These are phyloP conservation scores for Thermophis baileyi DNA, from an alignment of 2,113 vertebrate genomes.

Conservation along the genomic window DNA sequence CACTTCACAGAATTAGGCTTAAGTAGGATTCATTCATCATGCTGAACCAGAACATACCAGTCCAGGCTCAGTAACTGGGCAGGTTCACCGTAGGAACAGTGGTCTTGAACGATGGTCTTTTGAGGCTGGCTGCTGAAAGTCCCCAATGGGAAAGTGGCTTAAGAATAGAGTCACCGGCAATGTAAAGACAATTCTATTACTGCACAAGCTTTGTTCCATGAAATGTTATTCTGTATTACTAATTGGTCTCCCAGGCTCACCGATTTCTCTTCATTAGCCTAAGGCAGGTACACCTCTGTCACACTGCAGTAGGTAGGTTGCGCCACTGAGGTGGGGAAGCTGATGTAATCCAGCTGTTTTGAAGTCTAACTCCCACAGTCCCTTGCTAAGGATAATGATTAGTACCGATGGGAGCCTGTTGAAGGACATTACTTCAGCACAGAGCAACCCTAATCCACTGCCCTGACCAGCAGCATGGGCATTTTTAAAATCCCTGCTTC, in stretches of 20 bases:
- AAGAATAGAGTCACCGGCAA: not conserved
- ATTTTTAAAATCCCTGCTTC: not conserved
- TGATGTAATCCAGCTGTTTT: not conserved
- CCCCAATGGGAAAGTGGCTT: not conserved
- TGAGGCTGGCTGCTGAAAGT: not conserved
- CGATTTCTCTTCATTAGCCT: not conserved
- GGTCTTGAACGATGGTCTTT: not conserved
- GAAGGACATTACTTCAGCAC: not conserved
- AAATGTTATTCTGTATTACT: not conserved
- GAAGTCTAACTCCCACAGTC: not conserved
- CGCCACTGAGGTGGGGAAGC: not conserved
- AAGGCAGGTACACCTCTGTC: not conserved
- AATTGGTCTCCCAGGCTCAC: not conserved
- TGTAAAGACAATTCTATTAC: not conserved
- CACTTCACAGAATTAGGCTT: not conserved
- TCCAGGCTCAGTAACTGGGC: not conserved
- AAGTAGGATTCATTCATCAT: not conserved
- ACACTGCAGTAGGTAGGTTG: not conserved
- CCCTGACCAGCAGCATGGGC: not conserved
- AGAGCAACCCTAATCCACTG: not conserved
- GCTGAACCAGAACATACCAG: not conserved
- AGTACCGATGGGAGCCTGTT: not conserved
- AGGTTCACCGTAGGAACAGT: not conserved
- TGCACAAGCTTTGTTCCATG: not conserved
- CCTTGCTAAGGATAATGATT: not conserved